Conservation (phyloP, 2,113 vertebrate genomes). For the Miniopterus natalensis region DNA sequence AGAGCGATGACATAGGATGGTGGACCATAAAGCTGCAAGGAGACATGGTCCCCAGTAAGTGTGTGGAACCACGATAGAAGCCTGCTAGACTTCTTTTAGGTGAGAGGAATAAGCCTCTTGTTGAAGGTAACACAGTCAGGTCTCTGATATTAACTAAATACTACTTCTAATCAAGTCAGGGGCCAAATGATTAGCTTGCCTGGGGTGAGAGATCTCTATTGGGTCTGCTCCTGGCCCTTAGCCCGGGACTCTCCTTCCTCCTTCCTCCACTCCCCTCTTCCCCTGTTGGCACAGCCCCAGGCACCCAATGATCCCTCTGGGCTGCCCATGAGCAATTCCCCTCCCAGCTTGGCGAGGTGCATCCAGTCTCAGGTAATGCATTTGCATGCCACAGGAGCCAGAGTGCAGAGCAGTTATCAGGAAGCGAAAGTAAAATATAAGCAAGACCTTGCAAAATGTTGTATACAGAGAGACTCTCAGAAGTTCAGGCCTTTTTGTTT, state of each 20-base stretch:
- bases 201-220: neutral
- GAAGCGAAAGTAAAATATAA: neutral
- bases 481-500: neutral
- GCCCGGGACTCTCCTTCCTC: neutral
- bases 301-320: neutral
- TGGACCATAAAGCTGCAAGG: neutral
- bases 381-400: fast-evolving
- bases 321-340: neutral
- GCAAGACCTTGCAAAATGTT: neutral
- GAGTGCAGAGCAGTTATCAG: neutral
- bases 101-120: neutral
- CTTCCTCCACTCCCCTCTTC: neutral
- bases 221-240: neutral
- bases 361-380: neutral
- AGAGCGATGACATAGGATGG: neutral
- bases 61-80: neutral
- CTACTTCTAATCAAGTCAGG: neutral
- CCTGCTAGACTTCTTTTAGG: neutral
- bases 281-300: neutral
- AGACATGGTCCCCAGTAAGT: neutral
- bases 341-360: neutral
- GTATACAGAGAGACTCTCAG: neutral
- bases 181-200: neutral
- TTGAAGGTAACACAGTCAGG: neutral
- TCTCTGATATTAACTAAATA: neutral